Conservation (phyloP, 2,888 invertebrate genomes). For the Drosophila mimica region DNA sequence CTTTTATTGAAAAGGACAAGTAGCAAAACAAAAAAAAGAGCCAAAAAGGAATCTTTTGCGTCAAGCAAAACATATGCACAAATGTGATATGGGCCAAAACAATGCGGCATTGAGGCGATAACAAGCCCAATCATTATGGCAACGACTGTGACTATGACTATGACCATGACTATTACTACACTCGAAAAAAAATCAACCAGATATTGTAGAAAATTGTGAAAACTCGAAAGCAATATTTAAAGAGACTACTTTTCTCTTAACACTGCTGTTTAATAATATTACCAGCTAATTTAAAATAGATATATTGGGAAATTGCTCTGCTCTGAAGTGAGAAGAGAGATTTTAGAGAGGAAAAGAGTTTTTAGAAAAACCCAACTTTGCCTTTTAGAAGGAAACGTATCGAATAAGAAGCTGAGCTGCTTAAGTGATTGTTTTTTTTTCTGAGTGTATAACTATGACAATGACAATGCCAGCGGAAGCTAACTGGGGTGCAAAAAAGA, state of each 20-base stretch:
- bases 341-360: no score
- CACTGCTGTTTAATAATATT: no score
- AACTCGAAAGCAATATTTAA: no score
- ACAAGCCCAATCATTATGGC: slow-evolving; percentile 79
- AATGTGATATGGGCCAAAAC: slow-evolving; percentile 53
- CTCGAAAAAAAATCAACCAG: not conserved
- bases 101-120: slow-evolving; percentile 74
- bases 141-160: slow-evolving; percentile 38
- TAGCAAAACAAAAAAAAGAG: slow-evolving; percentile 37
- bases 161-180: slow-evolving; percentile 45
- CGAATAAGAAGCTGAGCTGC: not conserved
- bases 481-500: slow-evolving; percentile 13
- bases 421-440: not conserved
- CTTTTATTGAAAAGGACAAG: slow-evolving; percentile 77
- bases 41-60: slow-evolving; percentile 38
- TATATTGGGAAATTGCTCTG: no score
- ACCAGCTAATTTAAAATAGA: no score
- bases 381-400: not conserved
- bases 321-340: no score
- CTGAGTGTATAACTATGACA: slow-evolving; percentile 43
- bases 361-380: not conserved
- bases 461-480: slow-evolving; percentile 37
- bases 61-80: slow-evolving; percentile 49
- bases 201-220: no score
- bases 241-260: no score